Conservation (phyloP, 2,113 vertebrate species). For the Struthidea cinerea region DNA sequence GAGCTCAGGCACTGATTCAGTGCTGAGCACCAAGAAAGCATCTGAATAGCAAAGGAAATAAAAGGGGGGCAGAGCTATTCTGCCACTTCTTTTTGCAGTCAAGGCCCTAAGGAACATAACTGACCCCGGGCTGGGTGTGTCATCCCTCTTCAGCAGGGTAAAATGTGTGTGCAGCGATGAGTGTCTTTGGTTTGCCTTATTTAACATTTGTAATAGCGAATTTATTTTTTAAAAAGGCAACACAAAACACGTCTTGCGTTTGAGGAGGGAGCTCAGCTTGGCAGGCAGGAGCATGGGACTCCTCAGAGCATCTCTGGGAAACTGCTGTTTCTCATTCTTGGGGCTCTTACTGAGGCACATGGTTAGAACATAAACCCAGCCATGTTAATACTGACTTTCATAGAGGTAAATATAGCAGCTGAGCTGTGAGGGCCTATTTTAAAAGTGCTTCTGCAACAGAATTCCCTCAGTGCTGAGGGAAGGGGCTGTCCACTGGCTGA, state of each 20-base stretch:
- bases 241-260: neutral
- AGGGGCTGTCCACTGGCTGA: rapidly evolving
- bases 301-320: neutral
- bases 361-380: neutral
- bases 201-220: neutral
- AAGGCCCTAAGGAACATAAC: rapidly evolving
- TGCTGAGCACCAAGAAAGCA: neutral
- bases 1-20: neutral
- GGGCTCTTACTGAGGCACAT: neutral
- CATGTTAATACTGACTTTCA: neutral
- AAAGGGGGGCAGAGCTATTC: neutral
- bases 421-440: neutral
- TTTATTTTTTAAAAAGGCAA: neutral
- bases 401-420: neutral
- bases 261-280: neutral
- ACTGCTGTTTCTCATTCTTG: neutral
- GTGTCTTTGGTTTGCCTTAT: neutral
- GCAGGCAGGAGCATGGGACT: neutral
- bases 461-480: neutral
- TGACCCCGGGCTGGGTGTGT: neutral
- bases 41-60: neutral
- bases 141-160: neutral
- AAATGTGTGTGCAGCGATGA: neutral
- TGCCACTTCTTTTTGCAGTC: neutral
- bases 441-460: neutral